Evolutionary conservation across 2,113 vertebrate species (phyloP), one percentile per base, ranked within the genome.

Genomic region (Acanthisitta chloris): DNA sequence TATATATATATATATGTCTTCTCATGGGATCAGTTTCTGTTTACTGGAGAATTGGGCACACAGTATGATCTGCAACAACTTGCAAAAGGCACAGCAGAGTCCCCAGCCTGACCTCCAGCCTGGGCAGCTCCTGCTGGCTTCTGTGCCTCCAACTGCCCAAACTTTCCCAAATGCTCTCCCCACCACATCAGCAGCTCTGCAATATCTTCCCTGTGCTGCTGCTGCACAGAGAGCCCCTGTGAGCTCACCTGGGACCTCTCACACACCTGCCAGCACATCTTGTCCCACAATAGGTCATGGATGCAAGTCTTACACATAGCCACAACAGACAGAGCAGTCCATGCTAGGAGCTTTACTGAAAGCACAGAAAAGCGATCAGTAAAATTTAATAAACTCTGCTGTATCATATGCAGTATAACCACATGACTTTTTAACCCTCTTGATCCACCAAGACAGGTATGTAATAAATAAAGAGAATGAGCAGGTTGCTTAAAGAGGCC

Each of bases 301-400:
- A 52, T 38, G 55, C n/a, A 38, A 62, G 26, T 4, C 1, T 1
- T 10, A 14, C 7, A 42, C 29, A 6, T 1, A 48, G 48, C 10
- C 18, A 20, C 26, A 42, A 21, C 45, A 59, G 45, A 18, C 24
- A 43, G 13, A 67, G 57, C 36, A 81, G 42, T 24, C 23, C 6
- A 21, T 19, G 28, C 15, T 14, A 51, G 11, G 18, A 67, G 8
- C 17, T 74, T 57, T 31, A 62, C 12, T 19, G 43, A 77, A 58
- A 72, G 26, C 23, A 24, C 10, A 49, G 20, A 31, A 42, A 62
- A 88, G 8, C 40, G 31, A 61, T 24, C 3, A n/a, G 29, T 31
- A 48, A 64, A 24, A 43, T 17, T 15, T 38, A 58, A 34, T 21
- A 49, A 59, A 33, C 21, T 82, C 14, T 6, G 10, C n/a, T n/a